Conservation (phyloP, 1,140 invertebrate genomes). For the Cotesia glomerata region DNA sequence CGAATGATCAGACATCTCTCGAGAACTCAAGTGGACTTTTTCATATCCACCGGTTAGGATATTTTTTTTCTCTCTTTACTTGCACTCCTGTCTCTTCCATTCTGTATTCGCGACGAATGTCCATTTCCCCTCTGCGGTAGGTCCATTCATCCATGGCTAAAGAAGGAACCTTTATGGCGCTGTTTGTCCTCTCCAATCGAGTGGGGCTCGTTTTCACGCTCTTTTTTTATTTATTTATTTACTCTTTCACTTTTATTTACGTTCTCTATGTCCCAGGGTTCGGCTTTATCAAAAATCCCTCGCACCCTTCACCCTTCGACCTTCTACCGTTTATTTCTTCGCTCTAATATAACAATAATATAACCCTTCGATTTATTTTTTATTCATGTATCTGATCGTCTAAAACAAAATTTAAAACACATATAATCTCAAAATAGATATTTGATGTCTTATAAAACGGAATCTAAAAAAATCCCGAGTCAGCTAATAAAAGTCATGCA, state of each 20-base stretch:
- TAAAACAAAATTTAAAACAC: no score
- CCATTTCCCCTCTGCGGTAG: conserved; percentile 43
- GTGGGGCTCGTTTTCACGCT: conserved; percentile 50
- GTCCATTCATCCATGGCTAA: conserved; percentile 42
- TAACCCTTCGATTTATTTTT: no score
- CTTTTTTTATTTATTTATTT: not conserved
- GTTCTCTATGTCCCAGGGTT: conserved; percentile 4
- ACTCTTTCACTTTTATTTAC: conserved; percentile 14
- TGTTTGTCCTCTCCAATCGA: conserved; percentile 51
- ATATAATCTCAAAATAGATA: not conserved
- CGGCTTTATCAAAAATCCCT: conserved; percentile 21
- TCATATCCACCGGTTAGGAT: conserved; percentile 4
- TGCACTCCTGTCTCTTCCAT: conserved; percentile 15
- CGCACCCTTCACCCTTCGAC: conserved; percentile 10
- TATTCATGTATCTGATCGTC: not conserved
- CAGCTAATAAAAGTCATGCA: conserved; percentile 24
- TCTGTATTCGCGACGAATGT: conserved; percentile 31
- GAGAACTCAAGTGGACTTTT: conserved; percentile 50
- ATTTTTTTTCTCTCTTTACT: conserved; percentile 31
- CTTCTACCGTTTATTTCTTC: conserved; percentile 14
- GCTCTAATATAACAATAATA: not conserved
- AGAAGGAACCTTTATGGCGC: conserved; percentile 48
- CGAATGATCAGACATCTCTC: conserved; percentile 40
- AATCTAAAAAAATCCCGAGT: conserved; percentile 31
- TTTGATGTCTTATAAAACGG: conserved; percentile 24